Evolutionary conservation across 2,888 invertebrate genomes (phyloP).

Genomic region (Masnerella sp.): DNA sequence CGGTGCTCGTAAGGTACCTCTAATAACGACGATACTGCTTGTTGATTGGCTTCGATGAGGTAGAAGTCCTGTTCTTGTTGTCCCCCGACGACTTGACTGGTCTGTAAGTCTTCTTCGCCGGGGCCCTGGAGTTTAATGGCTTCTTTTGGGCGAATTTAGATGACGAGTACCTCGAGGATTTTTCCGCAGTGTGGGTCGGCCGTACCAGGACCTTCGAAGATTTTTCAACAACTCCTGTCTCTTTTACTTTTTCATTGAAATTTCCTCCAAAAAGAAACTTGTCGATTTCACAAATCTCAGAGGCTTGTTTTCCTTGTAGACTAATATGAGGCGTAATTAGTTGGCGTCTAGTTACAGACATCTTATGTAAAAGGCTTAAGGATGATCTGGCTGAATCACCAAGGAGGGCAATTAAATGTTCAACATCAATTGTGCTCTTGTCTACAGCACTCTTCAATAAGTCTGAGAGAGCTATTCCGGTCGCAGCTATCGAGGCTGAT

Average conservation of each 20-base stretch:
- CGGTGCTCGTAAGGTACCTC: background rate
- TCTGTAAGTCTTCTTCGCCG: background rate
- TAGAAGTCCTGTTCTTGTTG: background rate
- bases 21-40: background rate
- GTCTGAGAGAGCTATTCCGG: background rate
- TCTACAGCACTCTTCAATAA: background rate
- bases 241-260: constrained; percentile 7
- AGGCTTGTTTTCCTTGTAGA: background rate
- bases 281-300: background rate
- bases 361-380: background rate
- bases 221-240: background rate
- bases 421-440: background rate
- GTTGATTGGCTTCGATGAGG: background rate
- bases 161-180: background rate
- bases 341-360: background rate
- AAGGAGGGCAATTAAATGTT: background rate
- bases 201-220: background rate
- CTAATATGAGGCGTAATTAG: background rate
- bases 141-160: background rate
- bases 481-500: background rate
- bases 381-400: background rate
- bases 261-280: too few species aligned
- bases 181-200: background rate
- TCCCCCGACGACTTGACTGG: background rate
- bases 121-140: background rate